Conservation (phyloP, 2,797 vertebrate genomes). For the Tolypeutes matacus region DNA sequence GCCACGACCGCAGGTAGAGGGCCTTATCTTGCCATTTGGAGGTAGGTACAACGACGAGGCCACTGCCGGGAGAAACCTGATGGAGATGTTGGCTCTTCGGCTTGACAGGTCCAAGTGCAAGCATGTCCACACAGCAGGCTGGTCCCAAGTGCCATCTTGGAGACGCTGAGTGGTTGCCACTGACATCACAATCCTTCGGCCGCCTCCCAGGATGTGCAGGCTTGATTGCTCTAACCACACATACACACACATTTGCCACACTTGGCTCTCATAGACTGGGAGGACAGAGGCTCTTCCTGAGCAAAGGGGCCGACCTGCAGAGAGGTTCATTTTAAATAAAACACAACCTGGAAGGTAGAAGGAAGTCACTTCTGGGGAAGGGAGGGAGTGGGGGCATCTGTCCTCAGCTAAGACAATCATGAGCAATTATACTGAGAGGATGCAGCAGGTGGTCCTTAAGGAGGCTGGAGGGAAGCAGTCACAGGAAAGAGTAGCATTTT, state of each 20-base stretch:
- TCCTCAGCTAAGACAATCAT: not conserved
- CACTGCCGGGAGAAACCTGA: not conserved
- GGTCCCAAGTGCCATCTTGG: conserved; percentile 53
- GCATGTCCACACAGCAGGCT: conserved; percentile 46
- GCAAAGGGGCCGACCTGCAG: conserved; percentile 83
- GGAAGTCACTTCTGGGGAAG: conserved; percentile 35
- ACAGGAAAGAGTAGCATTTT: not conserved
- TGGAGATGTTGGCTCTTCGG: conserved; percentile 17
- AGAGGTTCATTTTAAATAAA: conserved; percentile 80
- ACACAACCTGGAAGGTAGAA: conserved; percentile 60
- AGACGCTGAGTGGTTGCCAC: conserved; percentile 56
- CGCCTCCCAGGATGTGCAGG: conserved; percentile 58
- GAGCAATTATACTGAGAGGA: not conserved
- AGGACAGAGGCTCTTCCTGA: conserved; percentile 80
- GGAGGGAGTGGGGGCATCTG: not conserved
- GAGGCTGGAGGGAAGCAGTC: not conserved
- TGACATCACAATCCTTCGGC: conserved; percentile 72
- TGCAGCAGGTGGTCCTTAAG: not conserved
- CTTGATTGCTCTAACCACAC: conserved; percentile 81
- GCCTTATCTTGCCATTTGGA: conserved; percentile 68
- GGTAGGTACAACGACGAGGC: not conserved
- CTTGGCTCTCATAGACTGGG: conserved; percentile 82
- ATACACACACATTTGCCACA: conserved; percentile 85
- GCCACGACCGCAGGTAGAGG: not conserved
- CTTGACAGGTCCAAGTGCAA: not conserved